Evolutionary conservation across 2,113 vertebrate species (phyloP), one percentile per base, ranked within the genome.

Genomic region (Myxocyprinus asiaticus): DNA sequence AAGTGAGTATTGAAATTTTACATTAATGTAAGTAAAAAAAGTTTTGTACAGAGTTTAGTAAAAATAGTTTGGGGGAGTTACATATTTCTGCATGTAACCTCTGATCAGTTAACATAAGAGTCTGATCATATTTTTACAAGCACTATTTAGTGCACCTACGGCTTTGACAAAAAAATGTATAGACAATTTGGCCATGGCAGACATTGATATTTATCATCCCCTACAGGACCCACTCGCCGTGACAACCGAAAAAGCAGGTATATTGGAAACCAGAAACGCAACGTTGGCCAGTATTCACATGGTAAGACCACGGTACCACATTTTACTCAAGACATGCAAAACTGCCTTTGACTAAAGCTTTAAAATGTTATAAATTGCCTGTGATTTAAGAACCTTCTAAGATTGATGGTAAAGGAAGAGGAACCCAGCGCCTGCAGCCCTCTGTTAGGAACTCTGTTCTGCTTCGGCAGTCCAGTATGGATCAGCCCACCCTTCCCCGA

Each of bases 401-500:
- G 14, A n/a, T 47, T 14, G 58, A 15, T n/a, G 61, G 56, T 59
- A 70, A 70, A 56, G 74, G 73, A 55, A 5, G 77, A 12, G 53
- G 22, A 59, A 1, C 59, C 72, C 1, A 3, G 22, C 1, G 22
- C 22, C 22, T 33, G 22, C 22, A 33, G 63, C 9, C 68, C 0
- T n/a, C 74, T 67, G 58, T 82, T 67, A 88, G 94, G 42, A 83
- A 82, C 9, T 92, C 92, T 2, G 66, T 94, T 12, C 71, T 92
- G 5, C 88, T 88, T 11, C 89, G 92, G 64, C 93, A 95, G 85
- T 87, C 89, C 76, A 93, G 82, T 83, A 91, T 92, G 90, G 94
- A 95, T 3, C 94, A 95, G 78, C 94, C 94, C 58, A 92, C 81
- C 11, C 83, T 95, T 51, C 94, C 94, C 0, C 84, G 91, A 10